These are phyloP conservation scores for Peromyscus aztecus DNA, from an alignment of 2,797 vertebrate species.

Conservation along the genomic window DNA sequence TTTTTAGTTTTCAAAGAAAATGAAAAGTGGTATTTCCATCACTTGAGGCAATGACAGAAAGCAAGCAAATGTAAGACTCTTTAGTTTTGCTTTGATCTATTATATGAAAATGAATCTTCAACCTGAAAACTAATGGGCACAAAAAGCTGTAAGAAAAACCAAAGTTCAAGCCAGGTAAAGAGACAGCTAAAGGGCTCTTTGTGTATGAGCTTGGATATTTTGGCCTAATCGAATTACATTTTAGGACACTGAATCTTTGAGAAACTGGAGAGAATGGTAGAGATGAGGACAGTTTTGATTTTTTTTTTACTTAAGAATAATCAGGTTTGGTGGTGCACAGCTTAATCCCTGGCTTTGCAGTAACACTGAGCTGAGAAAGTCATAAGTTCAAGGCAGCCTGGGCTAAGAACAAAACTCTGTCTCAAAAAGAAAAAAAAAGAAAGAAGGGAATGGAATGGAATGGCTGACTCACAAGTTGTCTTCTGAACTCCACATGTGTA, in stretches of 20 bases:
- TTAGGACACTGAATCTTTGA: not conserved
- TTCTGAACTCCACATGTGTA: not conserved
- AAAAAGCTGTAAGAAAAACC: not conserved
- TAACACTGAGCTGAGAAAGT: not conserved
- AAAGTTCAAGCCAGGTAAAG: not conserved
- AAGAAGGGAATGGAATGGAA: not conserved
- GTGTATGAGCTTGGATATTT: not conserved
- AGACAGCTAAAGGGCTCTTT: not conserved
- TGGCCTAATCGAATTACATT: not conserved
- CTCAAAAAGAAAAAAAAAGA: not conserved
- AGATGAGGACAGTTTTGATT: not conserved
- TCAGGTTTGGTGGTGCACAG: not conserved
- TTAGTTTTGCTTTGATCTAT: constrained; percentile 33
- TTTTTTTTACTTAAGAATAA: not conserved
- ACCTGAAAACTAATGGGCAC: constrained; percentile 9
- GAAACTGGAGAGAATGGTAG: not conserved
- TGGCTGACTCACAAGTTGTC: not conserved
- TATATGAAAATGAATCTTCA: not conserved
- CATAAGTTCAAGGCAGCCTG: not conserved
- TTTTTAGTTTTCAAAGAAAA: constrained; percentile 29
- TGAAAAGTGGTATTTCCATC: not conserved
- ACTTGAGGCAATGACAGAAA: not conserved
- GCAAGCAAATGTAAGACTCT: not conserved
- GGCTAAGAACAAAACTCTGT: not conserved
- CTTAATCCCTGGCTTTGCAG: not conserved